A percentile compares a stretch with the other conserved stretches of the same genome.
phyloP scores from a whole-genome alignment of 92 coral and sea anemone genomes.

The Epizoanthus ramosus region DNA sequence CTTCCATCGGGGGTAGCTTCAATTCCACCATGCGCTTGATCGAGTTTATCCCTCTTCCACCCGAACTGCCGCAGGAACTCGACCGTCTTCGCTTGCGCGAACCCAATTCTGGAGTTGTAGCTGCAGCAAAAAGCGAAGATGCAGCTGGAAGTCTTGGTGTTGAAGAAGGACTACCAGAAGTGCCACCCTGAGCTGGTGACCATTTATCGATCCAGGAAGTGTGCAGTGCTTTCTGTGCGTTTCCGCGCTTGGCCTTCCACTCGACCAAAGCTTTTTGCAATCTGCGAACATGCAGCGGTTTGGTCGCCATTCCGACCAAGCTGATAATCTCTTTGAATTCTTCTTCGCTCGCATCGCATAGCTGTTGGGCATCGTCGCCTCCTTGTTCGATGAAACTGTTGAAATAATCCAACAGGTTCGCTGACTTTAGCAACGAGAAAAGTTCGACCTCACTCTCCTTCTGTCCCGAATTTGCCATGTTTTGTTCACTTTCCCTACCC shows the following conservation, averaged over 20 bases:
- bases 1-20: constrained; percentile 99
- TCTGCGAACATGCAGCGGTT: constrained; percentile 97
- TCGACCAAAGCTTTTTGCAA: constrained; percentile 97
- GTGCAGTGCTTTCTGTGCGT: constrained; percentile 65
- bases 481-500: constrained; percentile 90
- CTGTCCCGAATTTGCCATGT: constrained; percentile 94
- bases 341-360: constrained; percentile 97
- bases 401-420: constrained; percentile 97
- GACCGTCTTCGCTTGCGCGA: constrained; percentile 69
- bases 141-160: constrained; percentile 67
- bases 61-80: constrained; percentile 42
- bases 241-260: constrained; percentile 83
- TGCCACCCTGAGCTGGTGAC: constrained; percentile 57
- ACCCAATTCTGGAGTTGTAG: constrained; percentile 48
- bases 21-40: constrained; percentile 92
- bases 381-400: constrained; percentile 93
- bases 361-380: constrained; percentile 95
- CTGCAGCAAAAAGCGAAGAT: constrained; percentile 54
- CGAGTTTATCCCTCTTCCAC: constrained; percentile 62
- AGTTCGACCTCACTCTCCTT: constrained; percentile 98
- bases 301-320: constrained; percentile 99
- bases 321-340: constrained; percentile 96
- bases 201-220: constrained; percentile 97
- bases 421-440: constrained; percentile 87
- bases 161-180: constrained; percentile 67